phyloP scores from a whole-genome alignment of 2,888 invertebrate genomes.

The Polyommatus iphigenia region DNA sequence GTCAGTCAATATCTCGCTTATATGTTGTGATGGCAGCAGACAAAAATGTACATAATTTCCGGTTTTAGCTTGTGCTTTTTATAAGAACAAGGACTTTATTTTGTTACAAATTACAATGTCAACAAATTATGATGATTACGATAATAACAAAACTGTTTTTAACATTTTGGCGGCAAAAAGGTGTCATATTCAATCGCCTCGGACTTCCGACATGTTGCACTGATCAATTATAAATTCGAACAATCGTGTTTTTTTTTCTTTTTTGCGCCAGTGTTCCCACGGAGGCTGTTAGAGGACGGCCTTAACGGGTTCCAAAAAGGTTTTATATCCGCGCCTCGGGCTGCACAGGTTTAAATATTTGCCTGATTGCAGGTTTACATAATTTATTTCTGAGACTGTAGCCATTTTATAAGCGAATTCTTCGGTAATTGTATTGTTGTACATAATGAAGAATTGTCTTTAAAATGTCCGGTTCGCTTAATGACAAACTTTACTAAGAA shows the following conservation, averaged over 20 bases:
- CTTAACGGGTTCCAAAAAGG: constrained; percentile 44
- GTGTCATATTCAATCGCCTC: constrained; percentile 56
- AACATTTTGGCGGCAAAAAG: constrained; percentile 38
- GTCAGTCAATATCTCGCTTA: background rate
- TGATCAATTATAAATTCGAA: constrained; percentile 59
- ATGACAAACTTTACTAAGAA: constrained; percentile 1
- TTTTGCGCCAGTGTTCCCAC: constrained; percentile 71
- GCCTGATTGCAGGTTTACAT: constrained; percentile 63
- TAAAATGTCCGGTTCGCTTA: background rate
- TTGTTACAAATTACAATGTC: background rate
- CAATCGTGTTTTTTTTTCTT: constrained; percentile 52
- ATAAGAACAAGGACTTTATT: background rate
- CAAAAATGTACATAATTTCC: background rate
- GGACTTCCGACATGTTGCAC: constrained; percentile 55
- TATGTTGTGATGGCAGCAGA: background rate
- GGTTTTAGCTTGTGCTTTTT: background rate
- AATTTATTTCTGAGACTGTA: constrained; percentile 56
- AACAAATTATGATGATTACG: background rate
- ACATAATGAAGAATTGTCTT: background rate
- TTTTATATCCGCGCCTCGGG: constrained; percentile 68
- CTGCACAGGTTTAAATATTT: constrained; percentile 60
- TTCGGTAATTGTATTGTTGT: background rate
- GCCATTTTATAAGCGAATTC: constrained; percentile 23
- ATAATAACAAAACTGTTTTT: background rate
- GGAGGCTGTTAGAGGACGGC: constrained; percentile 65